Conservation (phyloP, 2,797 vertebrate species). For the Hydrophis major region DNA sequence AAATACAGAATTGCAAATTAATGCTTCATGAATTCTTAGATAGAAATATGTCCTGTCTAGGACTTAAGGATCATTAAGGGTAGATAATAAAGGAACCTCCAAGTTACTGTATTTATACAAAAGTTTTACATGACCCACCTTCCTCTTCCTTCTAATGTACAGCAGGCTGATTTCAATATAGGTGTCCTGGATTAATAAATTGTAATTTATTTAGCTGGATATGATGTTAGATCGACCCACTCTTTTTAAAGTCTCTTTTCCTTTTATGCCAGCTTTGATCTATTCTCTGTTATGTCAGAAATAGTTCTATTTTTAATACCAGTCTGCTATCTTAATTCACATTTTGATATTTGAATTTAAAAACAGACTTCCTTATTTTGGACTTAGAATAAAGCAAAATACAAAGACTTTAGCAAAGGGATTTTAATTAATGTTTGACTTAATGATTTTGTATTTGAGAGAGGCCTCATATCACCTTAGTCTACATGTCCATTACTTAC, state of each 20-base stretch:
- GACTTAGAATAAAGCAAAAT: background rate
- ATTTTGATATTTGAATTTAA: background rate
- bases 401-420: background rate
- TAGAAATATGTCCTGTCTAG: background rate
- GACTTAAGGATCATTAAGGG: background rate
- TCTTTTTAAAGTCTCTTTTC: background rate
- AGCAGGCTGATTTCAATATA: background rate
- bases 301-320: background rate
- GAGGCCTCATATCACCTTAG: background rate
- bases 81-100: background rate
- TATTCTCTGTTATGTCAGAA: background rate
- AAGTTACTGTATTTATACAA: background rate
- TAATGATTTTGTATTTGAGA: background rate
- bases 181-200: background rate
- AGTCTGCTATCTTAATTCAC: background rate
- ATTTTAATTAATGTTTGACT: background rate
- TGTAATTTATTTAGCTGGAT: background rate
- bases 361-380: background rate
- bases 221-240: background rate
- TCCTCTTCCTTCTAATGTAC: background rate
- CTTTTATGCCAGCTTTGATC: background rate
- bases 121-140: background rate
- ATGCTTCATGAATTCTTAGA: background rate
- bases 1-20: background rate
- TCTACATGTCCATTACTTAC: conserved; percentile 75